Conservation (phyloP, 2,113 vertebrate genomes). For the Spea bombifrons region DNA sequence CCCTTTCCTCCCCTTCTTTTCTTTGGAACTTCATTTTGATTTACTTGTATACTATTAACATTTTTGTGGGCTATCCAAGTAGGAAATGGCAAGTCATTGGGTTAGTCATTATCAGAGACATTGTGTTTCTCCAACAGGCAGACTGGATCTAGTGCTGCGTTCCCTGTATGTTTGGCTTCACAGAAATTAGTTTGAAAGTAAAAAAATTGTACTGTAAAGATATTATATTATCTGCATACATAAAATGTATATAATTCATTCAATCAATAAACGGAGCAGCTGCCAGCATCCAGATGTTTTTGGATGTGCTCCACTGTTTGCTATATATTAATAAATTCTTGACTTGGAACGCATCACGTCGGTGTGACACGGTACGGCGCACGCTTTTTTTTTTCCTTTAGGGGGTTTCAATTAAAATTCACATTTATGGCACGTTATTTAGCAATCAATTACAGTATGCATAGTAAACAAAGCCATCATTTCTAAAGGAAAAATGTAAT, state of each 20-base stretch:
- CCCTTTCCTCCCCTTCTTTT: no score
- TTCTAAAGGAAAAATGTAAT: constrained; percentile 65
- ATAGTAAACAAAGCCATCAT: constrained; percentile 60
- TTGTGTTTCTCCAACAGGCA: no score
- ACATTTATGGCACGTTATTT: constrained; percentile 19
- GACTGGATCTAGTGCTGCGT: no score
- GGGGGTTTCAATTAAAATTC: constrained; percentile 20
- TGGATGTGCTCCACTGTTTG: background rate
- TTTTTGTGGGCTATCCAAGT: no score
- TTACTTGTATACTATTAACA: no score
- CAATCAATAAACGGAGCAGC: background rate
- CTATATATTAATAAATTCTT: background rate
- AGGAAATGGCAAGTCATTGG: no score
- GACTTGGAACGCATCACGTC: background rate
- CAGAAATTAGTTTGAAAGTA: no score
- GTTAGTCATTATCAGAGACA: no score
- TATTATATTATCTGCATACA: no score
- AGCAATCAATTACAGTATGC: constrained; percentile 50
- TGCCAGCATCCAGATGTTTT: background rate
- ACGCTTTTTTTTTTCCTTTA: background rate
- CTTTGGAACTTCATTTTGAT: no score
- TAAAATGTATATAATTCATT: background rate
- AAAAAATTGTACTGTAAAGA: no score
- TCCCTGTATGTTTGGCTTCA: no score
- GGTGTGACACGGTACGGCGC: background rate